Base-by-base conservation (phyloP, 2,888 invertebrate species). In the Norana najaformis region DNA sequence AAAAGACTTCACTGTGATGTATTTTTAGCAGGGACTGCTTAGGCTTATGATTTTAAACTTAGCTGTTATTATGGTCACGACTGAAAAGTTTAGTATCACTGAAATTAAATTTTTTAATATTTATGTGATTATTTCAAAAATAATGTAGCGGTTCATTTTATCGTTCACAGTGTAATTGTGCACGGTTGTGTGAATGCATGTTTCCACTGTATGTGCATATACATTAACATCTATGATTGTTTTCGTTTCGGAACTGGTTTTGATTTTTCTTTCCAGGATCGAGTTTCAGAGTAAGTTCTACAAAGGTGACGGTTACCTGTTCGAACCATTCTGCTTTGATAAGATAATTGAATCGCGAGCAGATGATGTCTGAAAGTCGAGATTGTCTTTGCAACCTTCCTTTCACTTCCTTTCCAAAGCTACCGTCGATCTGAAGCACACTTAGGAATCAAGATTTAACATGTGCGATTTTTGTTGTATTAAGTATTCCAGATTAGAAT, bases 231-330 rank as follows among this genome's bases (percentile, higher is more conserved):
- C 37, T 85, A 1, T 30, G 37, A 8, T 11, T n/a, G 34, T 88
- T 30, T 18, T 39, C 38, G 11, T 39, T 6, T 8, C 34, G 8
- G n/a, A n/a, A 69, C 69, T 69, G n/a, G n/a, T 30, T 69, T 23
- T 35, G 35, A 90, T 47, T 91, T 89, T 90, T 83, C 13, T 91
- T 93, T 94, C 37, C 94, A 97, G 97, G 97, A 99, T 99, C 91
- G 99, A 99, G 95, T 99, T 99, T 96, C 98, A 99, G 95, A 98
- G 98, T 95, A 99, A 99, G 95, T 99, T 99, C 96, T 99, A 99
- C 95, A 95, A 96, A 69, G 99, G 99, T 41, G 96, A 96, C 90
- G 99, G 99, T 34, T 98, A 99, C 95, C 96, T 97, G 89, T 99
- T 99, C 96, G 96, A 96, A 93, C 99, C 99, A 6, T 99, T 99